A percentile compares a stretch with the other conserved stretches of the same genome.
phyloP scores from a whole-genome alignment of 2,888 invertebrate genomes.

The Tetropium fuscum region DNA sequence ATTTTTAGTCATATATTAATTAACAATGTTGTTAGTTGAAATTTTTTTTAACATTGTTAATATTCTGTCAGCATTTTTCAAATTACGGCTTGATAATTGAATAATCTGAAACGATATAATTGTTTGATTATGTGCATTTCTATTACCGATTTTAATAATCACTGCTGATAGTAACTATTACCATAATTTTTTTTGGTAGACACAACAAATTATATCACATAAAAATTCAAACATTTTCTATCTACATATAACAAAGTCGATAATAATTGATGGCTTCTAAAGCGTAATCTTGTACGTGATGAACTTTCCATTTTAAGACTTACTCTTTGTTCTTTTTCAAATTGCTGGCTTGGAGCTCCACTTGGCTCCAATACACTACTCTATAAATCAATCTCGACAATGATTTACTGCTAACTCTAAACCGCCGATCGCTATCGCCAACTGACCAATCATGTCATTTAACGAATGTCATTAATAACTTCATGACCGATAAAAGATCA shows the following conservation, averaged over 20 bases:
- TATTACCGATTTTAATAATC: too few relatives aligned
- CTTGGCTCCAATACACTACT: conserved; percentile 22
- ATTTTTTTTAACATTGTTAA: too few relatives aligned
- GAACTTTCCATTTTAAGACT: conserved; percentile 23
- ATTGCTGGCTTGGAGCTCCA: conserved; percentile 26
- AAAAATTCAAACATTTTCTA: too few relatives aligned
- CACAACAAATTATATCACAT: too few relatives aligned
- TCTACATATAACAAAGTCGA: conserved; percentile 15
- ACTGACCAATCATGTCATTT: conserved; percentile 35
- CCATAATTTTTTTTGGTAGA: too few relatives aligned
- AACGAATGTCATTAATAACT: conserved; percentile 47
- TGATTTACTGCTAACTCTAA: conserved; percentile 46
- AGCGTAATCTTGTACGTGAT: conserved; percentile 22
- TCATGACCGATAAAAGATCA: conserved; percentile 39
- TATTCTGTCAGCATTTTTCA: too few relatives aligned
- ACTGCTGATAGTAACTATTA: too few relatives aligned
- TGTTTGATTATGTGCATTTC: too few relatives aligned
- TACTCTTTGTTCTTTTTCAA: conserved; percentile 22
- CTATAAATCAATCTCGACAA: conserved; percentile 47
- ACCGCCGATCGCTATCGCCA: conserved; percentile 38
- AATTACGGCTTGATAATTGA: too few relatives aligned
- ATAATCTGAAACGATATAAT: too few relatives aligned
- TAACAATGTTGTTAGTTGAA: too few relatives aligned
- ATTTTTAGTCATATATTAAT: too few relatives aligned
- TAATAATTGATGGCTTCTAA: conserved; percentile 17